Conservation (phyloP, 2,797 vertebrate genomes). For the Cyclura pinguis region DNA sequence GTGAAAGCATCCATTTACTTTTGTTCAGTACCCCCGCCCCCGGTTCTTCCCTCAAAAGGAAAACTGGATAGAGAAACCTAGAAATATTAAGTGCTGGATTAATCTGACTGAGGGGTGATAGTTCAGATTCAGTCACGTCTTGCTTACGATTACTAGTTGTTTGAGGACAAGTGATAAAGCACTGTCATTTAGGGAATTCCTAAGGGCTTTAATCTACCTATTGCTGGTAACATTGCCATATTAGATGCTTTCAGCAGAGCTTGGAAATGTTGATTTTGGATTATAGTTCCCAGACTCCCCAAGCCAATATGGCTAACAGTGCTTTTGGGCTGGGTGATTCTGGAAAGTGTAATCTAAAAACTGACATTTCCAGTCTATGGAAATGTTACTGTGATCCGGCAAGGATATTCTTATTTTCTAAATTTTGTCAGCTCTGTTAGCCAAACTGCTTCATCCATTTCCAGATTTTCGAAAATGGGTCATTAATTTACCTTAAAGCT, state of each 20-base stretch:
- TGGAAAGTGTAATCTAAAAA: too few relatives aligned
- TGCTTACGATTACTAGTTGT: not conserved
- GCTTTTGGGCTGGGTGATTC: too few relatives aligned
- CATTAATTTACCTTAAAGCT: slow-evolving; percentile 9
- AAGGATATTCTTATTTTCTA: not conserved
- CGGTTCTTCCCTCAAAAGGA: not conserved
- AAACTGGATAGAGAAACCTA: not conserved
- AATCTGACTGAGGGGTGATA: not conserved
- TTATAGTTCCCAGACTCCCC: too few relatives aligned
- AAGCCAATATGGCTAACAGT: too few relatives aligned
- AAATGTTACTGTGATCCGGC: not conserved
- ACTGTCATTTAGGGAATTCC: not conserved
- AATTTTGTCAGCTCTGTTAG: not conserved
- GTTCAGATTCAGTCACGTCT: not conserved
- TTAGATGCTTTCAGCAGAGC: too few relatives aligned
- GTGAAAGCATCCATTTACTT: not conserved
- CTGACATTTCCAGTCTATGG: too few relatives aligned
- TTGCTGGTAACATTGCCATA: not conserved
- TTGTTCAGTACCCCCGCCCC: not conserved
- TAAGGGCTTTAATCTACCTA: not conserved
- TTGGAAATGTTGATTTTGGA: too few relatives aligned
- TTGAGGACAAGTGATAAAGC: not conserved
- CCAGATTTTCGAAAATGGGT: slow-evolving; percentile 18
- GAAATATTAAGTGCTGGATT: not conserved
- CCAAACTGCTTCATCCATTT: not conserved